Percentiles rank a stretch among this genome's conserved stretches.
These are phyloP conservation scores for Phaonia tiefii DNA, from an alignment of 2,888 invertebrate species.

Conservation along the genomic window DNA sequence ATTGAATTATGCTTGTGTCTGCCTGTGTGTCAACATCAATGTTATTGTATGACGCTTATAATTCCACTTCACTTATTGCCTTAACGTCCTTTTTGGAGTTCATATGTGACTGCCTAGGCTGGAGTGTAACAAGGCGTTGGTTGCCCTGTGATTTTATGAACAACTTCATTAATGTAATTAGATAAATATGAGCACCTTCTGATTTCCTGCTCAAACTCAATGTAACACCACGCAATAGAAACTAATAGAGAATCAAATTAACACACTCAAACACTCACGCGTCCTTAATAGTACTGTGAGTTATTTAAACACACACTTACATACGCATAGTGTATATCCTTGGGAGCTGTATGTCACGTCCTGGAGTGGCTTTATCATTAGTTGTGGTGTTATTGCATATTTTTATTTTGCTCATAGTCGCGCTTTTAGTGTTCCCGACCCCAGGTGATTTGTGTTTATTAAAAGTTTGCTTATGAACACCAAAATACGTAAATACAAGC, in stretches of 20 bases:
- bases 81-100: not conserved
- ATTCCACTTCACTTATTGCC: not conserved
- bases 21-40: constrained; percentile 14
- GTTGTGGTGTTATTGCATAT: constrained; percentile 29
- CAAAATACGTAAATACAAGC: constrained; percentile 23
- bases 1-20: constrained; percentile 53
- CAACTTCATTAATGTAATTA: constrained; percentile 76
- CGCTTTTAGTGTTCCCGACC: constrained; percentile 37
- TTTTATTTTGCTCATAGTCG: constrained; percentile 23
- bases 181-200: constrained; percentile 73
- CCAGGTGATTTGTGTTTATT: constrained; percentile 61
- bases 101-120: not conserved
- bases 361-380: constrained; percentile 1
- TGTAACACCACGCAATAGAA: not conserved
- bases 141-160: constrained; percentile 76
- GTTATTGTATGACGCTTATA: constrained; percentile 20
- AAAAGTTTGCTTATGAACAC: constrained; percentile 50
- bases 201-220: constrained; percentile 49
- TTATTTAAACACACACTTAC: no score
- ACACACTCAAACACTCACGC: not conserved
- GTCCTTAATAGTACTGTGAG: not conserved
- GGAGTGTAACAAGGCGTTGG: constrained; percentile 56
- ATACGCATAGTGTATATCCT: not conserved
- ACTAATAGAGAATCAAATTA: not conserved
- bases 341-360: not conserved